These are phyloP conservation scores for Oligia fasciuncula DNA, from an alignment of 2,888 invertebrate genomes.

Conservation along the genomic window DNA sequence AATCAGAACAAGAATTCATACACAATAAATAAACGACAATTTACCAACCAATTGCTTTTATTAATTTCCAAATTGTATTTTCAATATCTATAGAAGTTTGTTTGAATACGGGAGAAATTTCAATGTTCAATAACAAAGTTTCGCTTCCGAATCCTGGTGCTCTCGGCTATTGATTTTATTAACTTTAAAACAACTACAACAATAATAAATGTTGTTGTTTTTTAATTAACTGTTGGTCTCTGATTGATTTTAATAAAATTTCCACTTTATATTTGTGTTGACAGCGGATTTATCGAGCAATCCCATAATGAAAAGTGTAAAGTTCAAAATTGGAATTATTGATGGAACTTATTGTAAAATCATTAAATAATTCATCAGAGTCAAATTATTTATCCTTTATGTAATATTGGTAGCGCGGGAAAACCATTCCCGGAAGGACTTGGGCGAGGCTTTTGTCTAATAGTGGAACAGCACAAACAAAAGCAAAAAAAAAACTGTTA, in stretches of 20 bases:
- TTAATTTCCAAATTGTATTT: slow-evolving; percentile 63
- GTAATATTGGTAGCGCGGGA: neutral
- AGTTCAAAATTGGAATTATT: neutral
- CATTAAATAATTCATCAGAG: neutral
- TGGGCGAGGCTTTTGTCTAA: no score
- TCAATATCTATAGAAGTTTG: slow-evolving; percentile 59
- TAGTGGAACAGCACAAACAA: no score
- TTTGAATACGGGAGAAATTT: slow-evolving; percentile 52
- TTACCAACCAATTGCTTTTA: slow-evolving; percentile 57
- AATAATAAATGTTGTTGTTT: slow-evolving; percentile 52
- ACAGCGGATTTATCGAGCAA: slow-evolving; percentile 1
- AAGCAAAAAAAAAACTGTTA: neutral
- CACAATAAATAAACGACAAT: slow-evolving; percentile 52
- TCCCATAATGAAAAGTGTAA: neutral
- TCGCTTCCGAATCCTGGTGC: slow-evolving; percentile 22
- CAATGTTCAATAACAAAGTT: slow-evolving; percentile 57
- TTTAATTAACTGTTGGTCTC: slow-evolving; percentile 36
- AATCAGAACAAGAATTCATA: slow-evolving; percentile 37
- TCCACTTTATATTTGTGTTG: slow-evolving; percentile 21
- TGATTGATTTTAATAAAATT: slow-evolving; percentile 34
- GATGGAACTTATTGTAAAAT: neutral
- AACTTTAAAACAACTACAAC: slow-evolving; percentile 48
- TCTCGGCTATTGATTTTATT: slow-evolving; percentile 47
- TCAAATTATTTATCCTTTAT: neutral
- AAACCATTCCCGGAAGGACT: neutral